Evolutionary conservation across 2,113 vertebrate species (phyloP), one percentile per base, ranked within the genome.

Genomic region (Podarcis muralis): DNA sequence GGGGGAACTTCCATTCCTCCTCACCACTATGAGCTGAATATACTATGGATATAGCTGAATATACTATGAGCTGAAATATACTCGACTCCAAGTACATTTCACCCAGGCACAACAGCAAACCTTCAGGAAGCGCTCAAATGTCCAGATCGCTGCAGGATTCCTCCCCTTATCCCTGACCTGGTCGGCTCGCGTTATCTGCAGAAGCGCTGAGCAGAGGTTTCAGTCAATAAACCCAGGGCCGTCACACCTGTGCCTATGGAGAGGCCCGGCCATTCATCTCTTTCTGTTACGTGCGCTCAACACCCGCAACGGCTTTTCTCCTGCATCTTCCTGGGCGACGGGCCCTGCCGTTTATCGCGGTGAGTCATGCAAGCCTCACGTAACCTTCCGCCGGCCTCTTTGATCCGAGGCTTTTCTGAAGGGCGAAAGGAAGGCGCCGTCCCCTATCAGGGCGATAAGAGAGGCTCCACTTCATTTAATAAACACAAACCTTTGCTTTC

Each of bases 401-500:
- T 32, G 9, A 72, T 82, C 35, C 72, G 22, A 7, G 16, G 43
- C 15, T 89, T 87, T 81, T 86, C 86, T 76, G 83, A 87, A 11
- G 57, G 84, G 12, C 20, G 77, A 71, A 87, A 43, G 81, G 59
- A 85, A 90, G 92, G 90, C 53, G 75, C 65, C 30, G 1, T 5
- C 32, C 43, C 59, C 83, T 81, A 35, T 91, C 77, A 90, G 87
- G 74, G 32, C 79, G 90, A 84, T 16, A 84, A 77, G 16, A 76
- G 72, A 0, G 3, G 77, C 68, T 92, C 87, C 89, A 43, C 82
- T 87, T 71, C 74, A 71, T 40, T 91, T 88, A 88, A 90, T 87
- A 90, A 65, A 91, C 91, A 93, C 57, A 81, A 87, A 69, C 12
- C 92, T 90, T 87, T 82, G 66, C 90, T 93, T 90, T 59, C 87